phyloP scores from a whole-genome alignment of 2,888 invertebrate genomes.

The Zaprionus obscuricornis region DNA sequence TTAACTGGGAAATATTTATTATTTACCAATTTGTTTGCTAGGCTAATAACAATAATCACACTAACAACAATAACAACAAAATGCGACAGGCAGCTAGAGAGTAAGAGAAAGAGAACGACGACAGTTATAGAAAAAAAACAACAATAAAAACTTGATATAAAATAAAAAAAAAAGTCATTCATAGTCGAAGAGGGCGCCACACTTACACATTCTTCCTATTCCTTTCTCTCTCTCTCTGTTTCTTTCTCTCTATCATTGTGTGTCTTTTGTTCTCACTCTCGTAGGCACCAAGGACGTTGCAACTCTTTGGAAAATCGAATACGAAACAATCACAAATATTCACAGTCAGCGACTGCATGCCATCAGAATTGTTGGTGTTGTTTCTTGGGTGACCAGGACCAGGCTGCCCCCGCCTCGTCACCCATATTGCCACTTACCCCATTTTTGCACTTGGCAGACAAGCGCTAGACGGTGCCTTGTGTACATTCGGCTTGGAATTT shows the following conservation, averaged over 20 bases:
- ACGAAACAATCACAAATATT: constrained; percentile 73
- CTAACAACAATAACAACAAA: constrained; percentile 59
- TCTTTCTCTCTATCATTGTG: constrained; percentile 5
- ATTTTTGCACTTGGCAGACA: constrained; percentile 71
- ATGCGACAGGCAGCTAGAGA: constrained; percentile 9
- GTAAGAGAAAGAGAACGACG: no score
- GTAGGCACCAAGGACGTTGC: constrained; percentile 66
- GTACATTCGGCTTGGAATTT: constrained; percentile 67
- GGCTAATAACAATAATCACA: constrained; percentile 81
- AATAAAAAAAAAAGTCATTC: constrained; percentile 35
- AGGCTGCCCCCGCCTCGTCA: constrained; percentile 16
- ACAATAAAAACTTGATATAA: constrained; percentile 54
- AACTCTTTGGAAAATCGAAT: constrained; percentile 71
- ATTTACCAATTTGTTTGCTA: constrained; percentile 82
- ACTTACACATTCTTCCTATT: no score
- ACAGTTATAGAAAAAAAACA: constrained; percentile 10
- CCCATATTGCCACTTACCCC: constrained; percentile 24
- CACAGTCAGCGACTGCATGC: constrained; percentile 47
- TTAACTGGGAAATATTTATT: constrained; percentile 82
- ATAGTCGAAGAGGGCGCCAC: constrained; percentile 29
- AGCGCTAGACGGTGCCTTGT: constrained; percentile 72
- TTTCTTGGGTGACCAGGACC: constrained; percentile 16
- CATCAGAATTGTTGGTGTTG: constrained; percentile 6
- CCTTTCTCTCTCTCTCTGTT: background rate
- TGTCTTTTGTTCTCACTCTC: constrained; percentile 7